phyloP scores from a whole-genome alignment of 2,797 vertebrate species.

The Cuculus canorus region DNA sequence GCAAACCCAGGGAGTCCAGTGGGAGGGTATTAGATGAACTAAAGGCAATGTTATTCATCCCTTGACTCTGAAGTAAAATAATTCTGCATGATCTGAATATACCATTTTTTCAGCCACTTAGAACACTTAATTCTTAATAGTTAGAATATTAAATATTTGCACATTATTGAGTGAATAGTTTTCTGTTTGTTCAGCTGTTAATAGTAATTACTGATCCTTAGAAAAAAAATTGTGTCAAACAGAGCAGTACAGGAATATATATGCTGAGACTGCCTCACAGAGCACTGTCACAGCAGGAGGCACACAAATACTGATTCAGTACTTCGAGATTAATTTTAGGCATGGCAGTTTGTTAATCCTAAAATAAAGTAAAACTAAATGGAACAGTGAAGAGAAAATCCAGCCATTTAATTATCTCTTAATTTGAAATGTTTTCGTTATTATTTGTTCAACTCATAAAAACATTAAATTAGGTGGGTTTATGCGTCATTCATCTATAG shows the following conservation, averaged over 20 bases:
- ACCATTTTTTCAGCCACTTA: neutral
- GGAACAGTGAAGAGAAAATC: neutral
- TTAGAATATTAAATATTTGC: neutral
- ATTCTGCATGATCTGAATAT: neutral
- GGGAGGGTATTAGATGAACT: neutral
- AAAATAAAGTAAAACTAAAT: neutral
- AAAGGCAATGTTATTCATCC: neutral
- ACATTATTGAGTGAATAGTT: neutral
- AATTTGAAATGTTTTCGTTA: neutral
- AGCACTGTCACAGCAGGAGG: neutral
- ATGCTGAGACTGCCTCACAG: neutral
- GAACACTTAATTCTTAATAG: neutral
- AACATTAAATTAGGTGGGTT: neutral
- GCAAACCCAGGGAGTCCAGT: neutral
- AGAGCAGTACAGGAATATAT: neutral
- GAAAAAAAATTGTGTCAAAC: neutral
- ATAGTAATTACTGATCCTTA: neutral
- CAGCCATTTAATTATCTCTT: neutral
- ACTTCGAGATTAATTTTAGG: neutral
- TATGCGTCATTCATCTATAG: neutral
- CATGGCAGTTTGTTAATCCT: neutral
- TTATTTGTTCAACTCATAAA: neutral
- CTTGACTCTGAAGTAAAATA: neutral
- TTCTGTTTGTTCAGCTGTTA: neutral
- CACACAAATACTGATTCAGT: neutral